phyloP scores from a whole-genome alignment of 2,797 vertebrate species.

The Etheostoma nigrum region DNA sequence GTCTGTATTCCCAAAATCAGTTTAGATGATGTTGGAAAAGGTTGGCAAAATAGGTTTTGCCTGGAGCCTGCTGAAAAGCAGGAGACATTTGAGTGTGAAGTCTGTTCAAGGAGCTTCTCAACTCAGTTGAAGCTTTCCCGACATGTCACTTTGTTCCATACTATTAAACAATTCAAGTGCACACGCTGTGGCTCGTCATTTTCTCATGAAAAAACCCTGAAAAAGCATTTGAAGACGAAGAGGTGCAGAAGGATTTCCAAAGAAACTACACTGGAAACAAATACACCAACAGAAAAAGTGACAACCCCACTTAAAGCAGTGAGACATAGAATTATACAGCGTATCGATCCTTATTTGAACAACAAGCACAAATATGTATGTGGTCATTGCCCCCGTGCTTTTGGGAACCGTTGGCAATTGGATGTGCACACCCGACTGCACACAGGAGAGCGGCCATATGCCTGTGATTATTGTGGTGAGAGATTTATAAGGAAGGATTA shows the following conservation, averaged over 20 bases:
- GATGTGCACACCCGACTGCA: conserved; percentile 80
- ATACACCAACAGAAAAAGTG: conserved; percentile 39
- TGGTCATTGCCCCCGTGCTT: conserved; percentile 81
- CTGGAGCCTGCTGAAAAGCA: conserved; percentile 32
- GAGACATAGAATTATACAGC: conserved; percentile 68
- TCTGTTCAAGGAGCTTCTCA: conserved; percentile 78
- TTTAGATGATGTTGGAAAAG: conserved; percentile 76
- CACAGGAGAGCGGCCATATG: conserved; percentile 85
- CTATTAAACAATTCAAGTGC: conserved; percentile 79
- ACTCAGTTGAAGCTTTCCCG: conserved; percentile 72
- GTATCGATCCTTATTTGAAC: conserved; percentile 70
- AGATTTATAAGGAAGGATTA: conserved; percentile 85
- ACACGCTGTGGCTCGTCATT: conserved; percentile 73
- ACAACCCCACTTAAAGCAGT: conserved; percentile 43
- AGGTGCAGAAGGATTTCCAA: conserved; percentile 62
- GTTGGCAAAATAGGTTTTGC: conserved; percentile 68
- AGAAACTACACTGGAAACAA: conserved; percentile 2
- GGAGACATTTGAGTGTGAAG: conserved; percentile 68
- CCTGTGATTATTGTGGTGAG: conserved; percentile 81
- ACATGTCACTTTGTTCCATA: conserved; percentile 81
- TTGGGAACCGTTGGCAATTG: conserved; percentile 71
- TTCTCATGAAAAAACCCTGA: conserved; percentile 71
- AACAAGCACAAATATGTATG: conserved; percentile 78
- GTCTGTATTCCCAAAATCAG: conserved; percentile 83
- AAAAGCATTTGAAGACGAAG: conserved; percentile 62